Base-by-base conservation (phyloP, 2,797 vertebrate genomes). In the Hydrocynus forskahlii region DNA sequence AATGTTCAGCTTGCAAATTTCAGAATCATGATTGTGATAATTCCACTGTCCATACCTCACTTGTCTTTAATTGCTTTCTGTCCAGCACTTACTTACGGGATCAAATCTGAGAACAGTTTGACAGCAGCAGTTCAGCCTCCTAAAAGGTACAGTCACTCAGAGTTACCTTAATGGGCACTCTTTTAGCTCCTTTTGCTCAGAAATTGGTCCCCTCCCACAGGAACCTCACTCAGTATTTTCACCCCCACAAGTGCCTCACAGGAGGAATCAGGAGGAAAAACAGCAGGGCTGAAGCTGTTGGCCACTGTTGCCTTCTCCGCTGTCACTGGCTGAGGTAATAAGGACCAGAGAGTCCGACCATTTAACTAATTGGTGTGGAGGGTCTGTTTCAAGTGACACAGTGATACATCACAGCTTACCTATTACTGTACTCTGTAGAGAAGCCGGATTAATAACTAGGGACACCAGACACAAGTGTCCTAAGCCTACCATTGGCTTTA, bases 321-420 rank as follows among this genome's bases (percentile, higher is more conserved):
- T 79, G 76, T 79, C 83, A 73, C 19, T 60, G 23, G 23, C 35
- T 13, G 75, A 60, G 73, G 50, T 81, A 79, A 84, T 79, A 77
- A 79, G 81, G 50, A 75, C 63, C 75, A 55, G 71, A 29, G 71
- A 67, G 21, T 19, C 70, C 4, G 40, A 57, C 48, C 40, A 64
- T 74, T 77, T 48, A 16, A 55, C 35, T 86, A 85, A 85, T 81
- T 83, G 81, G 73, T 62, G 57, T 60, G 9, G 76, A 75, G 70
- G 48, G 3, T 67, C 14, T 52, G 59, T 45, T 62, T 57, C 55
- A 52, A 23, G 38, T 78, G 80, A 72, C 45, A 68, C 55, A 23
- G 35, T 0, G 14, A 60, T 81, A 59, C 9, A 72, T 82, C 76
- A 80, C 25, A 23, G 57, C 21, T 13, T 63, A 64, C 68, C 55